Base-by-base conservation (phyloP, 1,140 invertebrate genomes). In the Drosophila obscura region DNA sequence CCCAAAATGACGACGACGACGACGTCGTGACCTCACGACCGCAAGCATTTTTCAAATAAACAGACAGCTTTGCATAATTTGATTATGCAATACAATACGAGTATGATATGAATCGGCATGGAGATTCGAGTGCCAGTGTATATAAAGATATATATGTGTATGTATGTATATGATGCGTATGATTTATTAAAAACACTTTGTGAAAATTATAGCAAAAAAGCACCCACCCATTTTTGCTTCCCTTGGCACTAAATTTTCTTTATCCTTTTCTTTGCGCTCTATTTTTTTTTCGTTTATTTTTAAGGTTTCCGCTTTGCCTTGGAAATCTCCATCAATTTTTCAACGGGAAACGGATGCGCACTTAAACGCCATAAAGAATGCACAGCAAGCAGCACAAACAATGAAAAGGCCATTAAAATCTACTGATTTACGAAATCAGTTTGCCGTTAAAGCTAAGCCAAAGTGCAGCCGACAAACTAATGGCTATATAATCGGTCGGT, bases 31-130 rank as follows among this genome's bases (percentile, higher is more conserved):
- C 49, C 44, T 61, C n/a, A 35, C 8, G 19, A 39, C 45, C 50
- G n/a, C 44, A 50, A 55, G 31, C 57, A 51, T 67, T 57, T 57
- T 60, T 73, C 51, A 61, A 67, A 61, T 61, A 67, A 56, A 35
- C 31, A 45, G 56, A 60, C 53, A 60, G 63, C 51, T 73, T 67
- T 73, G 45, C 64, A 61, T 63, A 67, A 73, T 73, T 61, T 51
- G 48, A 69, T 64, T 61, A 65, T 53, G 41, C 65, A 35, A 52
- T 35, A 16, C 19, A 19, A 19, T 52, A 52, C 31, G 15, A 35
- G 9, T 35, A 28, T 16, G 26, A 35, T 31, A 52, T 15, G 31
- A 28, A 15, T 28, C n/a, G 7, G 35, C 11, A 11, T 9, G 35
- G 11, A 39, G 31, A 7, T 4, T 4, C 1, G 2, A 31, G 3